Evolutionary conservation across 2,797 vertebrate species (phyloP), one percentile per base, ranked within the genome.

Genomic region (Selene dorsalis): DNA sequence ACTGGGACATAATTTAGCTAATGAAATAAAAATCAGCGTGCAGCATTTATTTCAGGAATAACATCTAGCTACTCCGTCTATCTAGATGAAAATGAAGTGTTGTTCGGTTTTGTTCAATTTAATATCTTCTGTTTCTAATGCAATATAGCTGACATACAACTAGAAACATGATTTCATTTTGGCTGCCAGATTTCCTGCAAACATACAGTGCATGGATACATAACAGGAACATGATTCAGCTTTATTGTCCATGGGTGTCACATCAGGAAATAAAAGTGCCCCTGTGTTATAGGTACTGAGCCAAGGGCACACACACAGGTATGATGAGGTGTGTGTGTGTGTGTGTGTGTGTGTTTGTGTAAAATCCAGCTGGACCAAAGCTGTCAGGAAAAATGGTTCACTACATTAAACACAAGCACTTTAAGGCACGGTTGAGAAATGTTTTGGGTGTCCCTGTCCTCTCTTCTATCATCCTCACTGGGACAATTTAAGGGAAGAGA

Each of bases 221-320:
- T 2, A 48, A 70, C n/a, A 35, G 39, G 41, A 50, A 50, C 12
- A 30, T n/a, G 56, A 78, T 74, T 84, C 60, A 75, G 57, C 20
- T 73, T 85, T 52, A 74, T 81, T 3, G 20, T 55, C 38, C 39
- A 14, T 2, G 18, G 43, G 20, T 73, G 69, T 69, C 77, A 74
- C 69, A 62, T 78, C 48, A 81, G 80, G 62, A 78, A 78, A 87
- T 79, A 20, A 65, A 82, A 80, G 57, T 62, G 68, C 62, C 47
- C 35, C 30, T 12, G 35, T 67, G 24, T 75, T 73, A 48, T 24
- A 39, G 66, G 45, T 63, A 28, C 64, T 35, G 24, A 77, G 55
- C 43, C 62, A 73, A 73, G 75, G 61, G 35, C 76, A 77, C 18
- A 58, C 52, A 28, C 59, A 70, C n/a, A 75, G 24, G 59, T 24